Evolutionary conservation across 2,113 vertebrate species (phyloP).

Genomic region (Chaetodon trifascialis): DNA sequence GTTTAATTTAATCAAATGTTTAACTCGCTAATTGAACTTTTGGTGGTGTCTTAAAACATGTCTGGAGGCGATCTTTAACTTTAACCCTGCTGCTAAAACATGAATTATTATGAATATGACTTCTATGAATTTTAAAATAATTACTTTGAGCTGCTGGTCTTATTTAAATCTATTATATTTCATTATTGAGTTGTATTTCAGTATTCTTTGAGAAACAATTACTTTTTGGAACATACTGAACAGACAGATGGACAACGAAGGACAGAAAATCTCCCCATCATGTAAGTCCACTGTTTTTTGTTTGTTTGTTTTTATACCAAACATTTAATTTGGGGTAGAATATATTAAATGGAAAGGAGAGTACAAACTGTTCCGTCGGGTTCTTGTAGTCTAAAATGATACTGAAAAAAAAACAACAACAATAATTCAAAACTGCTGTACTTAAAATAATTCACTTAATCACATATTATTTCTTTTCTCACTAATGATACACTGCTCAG

Average conservation of each 20-base stretch:
- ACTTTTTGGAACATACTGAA: neutral
- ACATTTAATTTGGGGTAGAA: neutral
- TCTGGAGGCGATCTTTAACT: neutral
- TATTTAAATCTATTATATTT: neutral
- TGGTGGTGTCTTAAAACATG: neutral
- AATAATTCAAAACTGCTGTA: too few relatives aligned
- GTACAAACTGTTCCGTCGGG: neutral
- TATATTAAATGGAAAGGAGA: neutral
- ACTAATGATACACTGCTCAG: neutral
- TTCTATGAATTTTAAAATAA: neutral
- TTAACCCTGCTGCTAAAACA: neutral
- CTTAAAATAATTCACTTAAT: neutral
- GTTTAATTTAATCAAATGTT: neutral
- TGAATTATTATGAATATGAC: neutral
- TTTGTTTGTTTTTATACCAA: too few relatives aligned
- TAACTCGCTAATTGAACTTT: neutral
- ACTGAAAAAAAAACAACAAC: neutral
- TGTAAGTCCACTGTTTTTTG: neutral
- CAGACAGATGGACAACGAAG: neutral
- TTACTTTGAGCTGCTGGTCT: neutral
- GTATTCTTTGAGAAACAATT: neutral
- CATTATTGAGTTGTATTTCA: neutral
- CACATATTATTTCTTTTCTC: neutral
- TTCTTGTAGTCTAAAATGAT: neutral
- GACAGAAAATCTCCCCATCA: neutral